A percentile compares a stretch with the other conserved stretches of the same genome.
phyloP scores from a whole-genome alignment of 1,140 invertebrate genomes.

The Agrypnia vestita region DNA sequence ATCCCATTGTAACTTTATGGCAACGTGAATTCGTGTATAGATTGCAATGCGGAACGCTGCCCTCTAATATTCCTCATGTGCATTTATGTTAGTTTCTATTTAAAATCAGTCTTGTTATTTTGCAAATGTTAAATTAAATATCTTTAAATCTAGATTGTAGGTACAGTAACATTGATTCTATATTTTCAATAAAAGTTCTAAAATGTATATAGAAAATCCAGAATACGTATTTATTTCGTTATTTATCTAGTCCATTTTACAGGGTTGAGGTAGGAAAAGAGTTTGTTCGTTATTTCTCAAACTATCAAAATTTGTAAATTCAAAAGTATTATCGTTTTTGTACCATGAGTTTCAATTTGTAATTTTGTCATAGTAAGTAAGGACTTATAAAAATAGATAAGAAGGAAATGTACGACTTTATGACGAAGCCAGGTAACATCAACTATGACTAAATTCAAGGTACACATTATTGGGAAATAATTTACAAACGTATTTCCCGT shows the following conservation, averaged over 20 bases:
- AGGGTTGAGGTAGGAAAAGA: slow-evolving; percentile 52
- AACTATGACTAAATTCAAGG: slow-evolving; percentile 17
- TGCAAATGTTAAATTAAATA: slow-evolving; percentile 56
- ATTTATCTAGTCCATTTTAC: slow-evolving; percentile 6
- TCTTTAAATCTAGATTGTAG: slow-evolving; percentile 55
- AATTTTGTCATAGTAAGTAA: not conserved
- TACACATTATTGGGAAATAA: slow-evolving; percentile 25
- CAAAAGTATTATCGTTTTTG: slow-evolving; percentile 57
- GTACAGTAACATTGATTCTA: slow-evolving; percentile 51
- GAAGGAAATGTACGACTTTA: slow-evolving; percentile 18
- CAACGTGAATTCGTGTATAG: slow-evolving; percentile 43
- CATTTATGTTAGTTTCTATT: slow-evolving; percentile 55
- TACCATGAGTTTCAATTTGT: slow-evolving; percentile 56
- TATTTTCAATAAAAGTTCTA: slow-evolving; percentile 24
- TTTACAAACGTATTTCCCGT: slow-evolving; percentile 13
- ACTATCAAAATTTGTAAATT: slow-evolving; percentile 34
- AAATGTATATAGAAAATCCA: slow-evolving; percentile 35
- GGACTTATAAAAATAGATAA: slow-evolving; percentile 46
- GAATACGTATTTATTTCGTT: slow-evolving; percentile 20
- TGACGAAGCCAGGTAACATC: slow-evolving; percentile 21
- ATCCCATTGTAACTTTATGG: slow-evolving; percentile 19
- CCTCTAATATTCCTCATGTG: slow-evolving; percentile 30
- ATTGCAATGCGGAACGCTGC: slow-evolving; percentile 7
- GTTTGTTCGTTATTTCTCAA: slow-evolving; percentile 15
- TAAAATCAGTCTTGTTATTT: slow-evolving; percentile 61